Percentiles rank a stretch among this genome's conserved stretches.
Evolutionary conservation across 2,888 invertebrate species (phyloP).

Genomic region (Caenorhabditis wallacei): DNA sequence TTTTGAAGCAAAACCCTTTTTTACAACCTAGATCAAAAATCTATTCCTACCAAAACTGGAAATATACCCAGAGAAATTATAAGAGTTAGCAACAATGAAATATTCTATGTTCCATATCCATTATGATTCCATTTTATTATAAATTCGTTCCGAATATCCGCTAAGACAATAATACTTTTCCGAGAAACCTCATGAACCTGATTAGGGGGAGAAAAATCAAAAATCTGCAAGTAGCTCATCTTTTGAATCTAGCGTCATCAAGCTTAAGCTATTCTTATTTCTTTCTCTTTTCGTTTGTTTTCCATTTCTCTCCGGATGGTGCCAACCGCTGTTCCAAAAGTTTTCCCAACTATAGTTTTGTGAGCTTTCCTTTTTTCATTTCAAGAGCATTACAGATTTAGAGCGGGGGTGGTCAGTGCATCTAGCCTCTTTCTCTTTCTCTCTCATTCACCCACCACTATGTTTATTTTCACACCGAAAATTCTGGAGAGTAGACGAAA

Average conservation of each 20-base stretch:
- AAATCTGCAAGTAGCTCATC: slow-evolving; percentile 12
- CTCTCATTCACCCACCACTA: slow-evolving; percentile 4
- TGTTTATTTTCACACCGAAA: slow-evolving; percentile 30
- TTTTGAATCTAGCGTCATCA: slow-evolving; percentile 17
- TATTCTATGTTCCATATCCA: too few relatives aligned
- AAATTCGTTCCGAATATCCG: too few relatives aligned
- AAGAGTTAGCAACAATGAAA: too few relatives aligned
- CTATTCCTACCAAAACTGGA: background rate
- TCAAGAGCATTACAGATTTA: slow-evolving; percentile 15
- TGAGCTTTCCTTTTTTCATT: slow-evolving; percentile 9
- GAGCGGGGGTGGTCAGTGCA: slow-evolving; percentile 31
- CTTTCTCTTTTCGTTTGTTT: slow-evolving; percentile 36
- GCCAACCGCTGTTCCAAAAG: slow-evolving; percentile 12
- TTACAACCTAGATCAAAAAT: background rate
- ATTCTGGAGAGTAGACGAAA: slow-evolving; percentile 20
- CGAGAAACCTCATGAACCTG: background rate
- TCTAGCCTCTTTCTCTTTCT: background rate
- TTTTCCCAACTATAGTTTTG: slow-evolving; percentile 16
- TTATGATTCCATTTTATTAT: too few relatives aligned
- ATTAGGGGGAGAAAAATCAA: slow-evolving; percentile 20
- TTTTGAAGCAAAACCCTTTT: background rate
- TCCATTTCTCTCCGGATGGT: slow-evolving; percentile 2
- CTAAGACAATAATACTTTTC: background rate
- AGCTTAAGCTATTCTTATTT: slow-evolving; percentile 25
- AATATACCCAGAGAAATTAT: too few relatives aligned